Percentiles rank a stretch among this genome's conserved stretches.
Conservation (phyloP, 1,140 invertebrate species). For the Philopotamus ludificatus region DNA sequence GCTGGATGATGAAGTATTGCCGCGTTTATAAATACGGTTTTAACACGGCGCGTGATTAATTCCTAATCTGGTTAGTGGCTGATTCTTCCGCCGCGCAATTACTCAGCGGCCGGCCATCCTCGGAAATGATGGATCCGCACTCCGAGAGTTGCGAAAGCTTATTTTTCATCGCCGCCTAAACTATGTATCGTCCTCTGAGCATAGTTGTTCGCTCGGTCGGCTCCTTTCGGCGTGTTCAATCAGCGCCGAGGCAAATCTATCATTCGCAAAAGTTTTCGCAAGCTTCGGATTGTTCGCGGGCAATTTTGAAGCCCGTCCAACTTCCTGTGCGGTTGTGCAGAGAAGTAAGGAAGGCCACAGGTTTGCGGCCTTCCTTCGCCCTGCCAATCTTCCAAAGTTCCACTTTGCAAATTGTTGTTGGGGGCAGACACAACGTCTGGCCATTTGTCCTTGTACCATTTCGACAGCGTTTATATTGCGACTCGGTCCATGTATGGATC, state of each 20-base stretch:
- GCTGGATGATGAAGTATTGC: no score
- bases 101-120: no score
- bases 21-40: no score
- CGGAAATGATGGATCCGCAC: no score
- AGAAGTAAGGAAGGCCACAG: not conserved
- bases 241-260: not conserved
- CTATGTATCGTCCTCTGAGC: no score
- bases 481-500: no score
- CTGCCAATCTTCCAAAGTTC: not conserved
- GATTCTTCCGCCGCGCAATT: no score
- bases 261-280: not conserved
- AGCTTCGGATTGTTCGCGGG: not conserved
- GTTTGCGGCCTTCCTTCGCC: not conserved
- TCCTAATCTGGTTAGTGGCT: no score
- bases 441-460: not conserved
- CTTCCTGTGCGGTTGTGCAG: not conserved
- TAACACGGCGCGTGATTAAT: no score
- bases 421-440: not conserved
- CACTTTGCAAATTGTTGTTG: not conserved
- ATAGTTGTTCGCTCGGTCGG: no score
- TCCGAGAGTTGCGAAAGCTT: no score
- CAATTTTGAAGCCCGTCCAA: not conserved
- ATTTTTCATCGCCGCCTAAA: no score
- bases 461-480: not conserved
- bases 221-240: not conserved